Percentiles rank a stretch among this genome's conserved stretches.
These are phyloP conservation scores for Drosophila paulistorum DNA, from an alignment of 1,140 invertebrate genomes.

Conservation along the genomic window DNA sequence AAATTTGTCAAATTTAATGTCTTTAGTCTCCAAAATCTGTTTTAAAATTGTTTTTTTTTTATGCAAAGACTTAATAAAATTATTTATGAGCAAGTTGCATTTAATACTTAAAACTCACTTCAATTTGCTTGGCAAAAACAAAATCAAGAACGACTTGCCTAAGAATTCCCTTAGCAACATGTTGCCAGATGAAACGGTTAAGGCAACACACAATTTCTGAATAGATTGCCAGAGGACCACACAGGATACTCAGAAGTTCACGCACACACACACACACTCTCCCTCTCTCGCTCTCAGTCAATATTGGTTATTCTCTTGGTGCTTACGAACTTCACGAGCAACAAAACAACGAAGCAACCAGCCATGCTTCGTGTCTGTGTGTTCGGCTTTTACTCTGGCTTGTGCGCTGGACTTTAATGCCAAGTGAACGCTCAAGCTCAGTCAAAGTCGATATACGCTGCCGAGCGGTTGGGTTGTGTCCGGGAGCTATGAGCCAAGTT, in stretches of 20 bases:
- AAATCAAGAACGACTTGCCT: too few species aligned
- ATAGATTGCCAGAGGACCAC: constrained; percentile 17
- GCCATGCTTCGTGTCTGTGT: neutral
- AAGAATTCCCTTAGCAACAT: constrained; percentile 24
- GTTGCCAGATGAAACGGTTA: constrained; percentile 54
- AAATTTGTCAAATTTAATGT: too few species aligned
- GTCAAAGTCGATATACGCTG: constrained; percentile 69
- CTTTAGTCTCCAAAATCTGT: too few species aligned
- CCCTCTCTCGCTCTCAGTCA: neutral
- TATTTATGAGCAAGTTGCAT: too few species aligned
- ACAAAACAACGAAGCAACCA: neutral
- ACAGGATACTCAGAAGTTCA: neutral
- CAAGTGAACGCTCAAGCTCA: constrained; percentile 44
- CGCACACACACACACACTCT: too few species aligned
- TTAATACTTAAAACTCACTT: too few species aligned
- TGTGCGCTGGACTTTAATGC: constrained; percentile 19
- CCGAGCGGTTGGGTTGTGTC: constrained; percentile 70
- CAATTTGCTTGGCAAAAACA: too few species aligned
- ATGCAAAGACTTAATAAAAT: too few species aligned
- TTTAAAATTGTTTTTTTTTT: too few species aligned
- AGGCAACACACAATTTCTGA: constrained; percentile 33
- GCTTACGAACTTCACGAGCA: too few species aligned
- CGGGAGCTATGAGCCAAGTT: constrained; percentile 36
- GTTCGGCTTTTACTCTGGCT: constrained; percentile 13
- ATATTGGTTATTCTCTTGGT: neutral